Base-by-base conservation (phyloP, 2,113 vertebrate genomes). In the Dinomys branickii region DNA sequence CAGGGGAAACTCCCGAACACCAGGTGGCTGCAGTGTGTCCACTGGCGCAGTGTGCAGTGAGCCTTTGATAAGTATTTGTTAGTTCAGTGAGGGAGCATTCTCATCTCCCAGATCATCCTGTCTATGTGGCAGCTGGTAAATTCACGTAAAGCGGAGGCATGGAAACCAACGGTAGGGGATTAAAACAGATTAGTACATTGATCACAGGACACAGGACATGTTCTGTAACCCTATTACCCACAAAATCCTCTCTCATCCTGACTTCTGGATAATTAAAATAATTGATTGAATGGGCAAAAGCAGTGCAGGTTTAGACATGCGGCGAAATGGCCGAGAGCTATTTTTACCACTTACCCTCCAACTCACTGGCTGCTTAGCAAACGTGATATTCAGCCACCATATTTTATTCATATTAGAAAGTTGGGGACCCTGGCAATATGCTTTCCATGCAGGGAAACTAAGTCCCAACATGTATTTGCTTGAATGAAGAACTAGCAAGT, bases 261-360 rank as follows among this genome's bases (percentile, higher is more conserved):
- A 91, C 87, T 84, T 85, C 44, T n/a, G 75, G 61, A 84, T 96
- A 56, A 96, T 93, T 94, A 91, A 91, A 97, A 95, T 67, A 71
- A 95, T 75, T 78, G 75, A 95, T 94, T 94, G 93, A 83, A 11
- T 52, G 38, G 54, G 26, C 56, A 90, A 82, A 78, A 91, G 35
- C 44, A 67, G 58, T 75, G 86, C 47, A 41, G 24, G 38, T 63
- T 77, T 92, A 75, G 81, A 90, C 17, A 56, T 3, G 0, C 2
- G 38, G 28, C 7, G 28, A 82, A 88, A 67, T 96, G 92, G 90
- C 94, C 73, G 35, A 44, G 47, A 87, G 47, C 24, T 88, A 85
- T 92, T 97, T 95, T n/a, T 89, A 86, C 65, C 73, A 20, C 44
- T 83, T 44, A 54, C 58, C 58, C 44, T 41, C 61, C 61, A 19